Percentiles rank a stretch among this genome's conserved stretches.
Conservation (phyloP, 2,888 invertebrate genomes). For the Noctuana brunneofusca region DNA sequence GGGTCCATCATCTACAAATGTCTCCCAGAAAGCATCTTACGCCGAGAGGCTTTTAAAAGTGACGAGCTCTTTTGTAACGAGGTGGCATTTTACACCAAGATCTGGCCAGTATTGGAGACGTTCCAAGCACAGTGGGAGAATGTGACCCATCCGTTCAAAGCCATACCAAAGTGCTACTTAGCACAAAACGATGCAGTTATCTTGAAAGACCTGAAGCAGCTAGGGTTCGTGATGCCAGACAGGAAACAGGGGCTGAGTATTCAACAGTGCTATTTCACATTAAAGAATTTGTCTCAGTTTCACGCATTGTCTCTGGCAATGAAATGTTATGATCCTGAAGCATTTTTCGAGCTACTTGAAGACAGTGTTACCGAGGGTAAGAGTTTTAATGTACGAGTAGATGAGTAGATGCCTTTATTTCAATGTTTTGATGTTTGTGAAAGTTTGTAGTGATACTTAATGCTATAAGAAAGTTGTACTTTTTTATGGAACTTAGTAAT, state of each 20-base stretch:
- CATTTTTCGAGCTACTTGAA: constrained; percentile 77
- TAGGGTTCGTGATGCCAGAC: constrained; percentile 85
- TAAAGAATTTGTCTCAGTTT: constrained; percentile 84
- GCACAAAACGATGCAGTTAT: constrained; percentile 83
- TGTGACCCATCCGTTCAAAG: constrained; percentile 71
- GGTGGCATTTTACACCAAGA: constrained; percentile 87
- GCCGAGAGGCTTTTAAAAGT: constrained; percentile 87
- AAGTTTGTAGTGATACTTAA: background rate
- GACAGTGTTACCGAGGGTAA: constrained; percentile 77
- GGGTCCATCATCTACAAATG: constrained; percentile 87
- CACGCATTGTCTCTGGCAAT: constrained; percentile 86
- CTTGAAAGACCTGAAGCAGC: constrained; percentile 83
- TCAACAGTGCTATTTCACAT: constrained; percentile 82
- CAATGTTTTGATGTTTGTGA: background rate
- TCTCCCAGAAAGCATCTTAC: constrained; percentile 84
- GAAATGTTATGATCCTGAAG: constrained; percentile 82
- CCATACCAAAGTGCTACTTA: constrained; percentile 84
- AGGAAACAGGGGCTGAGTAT: constrained; percentile 83
- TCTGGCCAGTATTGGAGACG: constrained; percentile 85
- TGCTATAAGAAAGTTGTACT: background rate
- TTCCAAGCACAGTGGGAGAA: constrained; percentile 80
- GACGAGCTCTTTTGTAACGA: constrained; percentile 88
- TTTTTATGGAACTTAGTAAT: background rate
- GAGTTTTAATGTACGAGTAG: constrained; percentile 9
- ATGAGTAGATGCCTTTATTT: too few species aligned